These are phyloP conservation scores for Euwallacea similis DNA, from an alignment of 1,140 invertebrate species.

Conservation along the genomic window DNA sequence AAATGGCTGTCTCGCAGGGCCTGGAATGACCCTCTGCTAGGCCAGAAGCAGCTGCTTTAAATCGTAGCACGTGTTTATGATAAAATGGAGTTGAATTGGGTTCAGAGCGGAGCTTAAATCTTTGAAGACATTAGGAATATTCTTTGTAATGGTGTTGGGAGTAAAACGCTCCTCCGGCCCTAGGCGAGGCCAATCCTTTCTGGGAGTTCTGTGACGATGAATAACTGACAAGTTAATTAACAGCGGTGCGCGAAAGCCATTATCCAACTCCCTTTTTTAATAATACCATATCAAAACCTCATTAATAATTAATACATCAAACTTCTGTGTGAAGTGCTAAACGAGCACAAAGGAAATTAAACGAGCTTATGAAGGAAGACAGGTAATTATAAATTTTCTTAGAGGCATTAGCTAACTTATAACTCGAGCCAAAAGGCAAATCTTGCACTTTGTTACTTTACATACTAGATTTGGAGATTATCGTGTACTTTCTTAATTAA, in stretches of 20 bases:
- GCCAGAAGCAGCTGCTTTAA: too few species aligned
- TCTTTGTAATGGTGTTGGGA: too few species aligned
- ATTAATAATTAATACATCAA: conserved; percentile 9
- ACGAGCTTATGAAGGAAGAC: conserved; percentile 3
- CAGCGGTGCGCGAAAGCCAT: background rate
- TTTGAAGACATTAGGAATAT: too few species aligned
- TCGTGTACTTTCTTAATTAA: too few species aligned
- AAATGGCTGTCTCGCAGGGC: too few species aligned
- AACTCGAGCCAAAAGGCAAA: background rate
- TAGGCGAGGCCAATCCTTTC: too few species aligned
- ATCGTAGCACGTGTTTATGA: too few species aligned
- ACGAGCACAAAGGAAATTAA: background rate
- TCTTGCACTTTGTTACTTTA: conserved; percentile 13
- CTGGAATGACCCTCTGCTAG: too few species aligned
- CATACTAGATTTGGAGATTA: conserved; percentile 4
- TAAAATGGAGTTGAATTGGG: too few species aligned
- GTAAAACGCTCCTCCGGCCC: too few species aligned
- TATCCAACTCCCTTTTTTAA: too few species aligned
- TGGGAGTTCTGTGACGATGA: background rate
- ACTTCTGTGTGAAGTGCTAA: conserved; percentile 1
- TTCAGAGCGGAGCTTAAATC: too few species aligned
- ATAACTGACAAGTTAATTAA: background rate
- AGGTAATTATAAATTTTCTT: conserved; percentile 27
- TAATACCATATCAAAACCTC: background rate
- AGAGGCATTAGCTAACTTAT: conserved; percentile 9